Evolutionary conservation across 2,113 vertebrate genomes (phyloP).

Genomic region (Piaya cayana): DNA sequence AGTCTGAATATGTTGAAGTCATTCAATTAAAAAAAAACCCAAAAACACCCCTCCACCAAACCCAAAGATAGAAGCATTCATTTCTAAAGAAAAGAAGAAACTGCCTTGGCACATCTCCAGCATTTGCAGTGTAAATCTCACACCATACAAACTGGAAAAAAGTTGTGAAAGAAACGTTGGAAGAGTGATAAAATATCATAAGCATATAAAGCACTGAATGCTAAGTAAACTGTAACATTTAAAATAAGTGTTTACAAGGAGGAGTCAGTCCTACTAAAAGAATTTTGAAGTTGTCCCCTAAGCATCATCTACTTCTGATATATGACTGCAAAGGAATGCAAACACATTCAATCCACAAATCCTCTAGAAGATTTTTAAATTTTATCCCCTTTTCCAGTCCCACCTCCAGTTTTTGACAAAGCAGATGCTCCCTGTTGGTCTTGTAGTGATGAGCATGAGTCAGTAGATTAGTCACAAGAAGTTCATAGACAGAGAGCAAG

Average conservation of each 20-base stretch:
- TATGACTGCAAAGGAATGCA: neutral
- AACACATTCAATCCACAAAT: neutral
- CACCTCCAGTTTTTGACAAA: neutral
- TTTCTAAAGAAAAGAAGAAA: neutral
- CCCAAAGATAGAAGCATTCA: neutral
- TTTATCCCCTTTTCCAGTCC: neutral
- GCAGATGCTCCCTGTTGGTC: neutral
- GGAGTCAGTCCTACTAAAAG: neutral
- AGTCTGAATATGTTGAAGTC: slow-evolving; percentile 35
- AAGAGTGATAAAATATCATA: neutral
- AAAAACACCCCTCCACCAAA: no score
- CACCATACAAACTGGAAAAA: neutral
- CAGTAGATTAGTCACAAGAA: neutral
- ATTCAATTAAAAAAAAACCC: neutral
- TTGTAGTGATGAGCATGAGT: neutral
- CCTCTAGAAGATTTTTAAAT: neutral
- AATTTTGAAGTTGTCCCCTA: neutral
- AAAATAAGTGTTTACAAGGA: neutral
- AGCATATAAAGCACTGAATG: neutral
- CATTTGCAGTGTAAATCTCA: neutral
- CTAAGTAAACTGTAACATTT: neutral
- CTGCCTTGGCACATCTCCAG: neutral
- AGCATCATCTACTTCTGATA: neutral
- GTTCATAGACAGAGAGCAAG: neutral
- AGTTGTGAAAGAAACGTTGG: neutral